phyloP scores from a whole-genome alignment of 1,140 invertebrate species.

The Patella vulgata region DNA sequence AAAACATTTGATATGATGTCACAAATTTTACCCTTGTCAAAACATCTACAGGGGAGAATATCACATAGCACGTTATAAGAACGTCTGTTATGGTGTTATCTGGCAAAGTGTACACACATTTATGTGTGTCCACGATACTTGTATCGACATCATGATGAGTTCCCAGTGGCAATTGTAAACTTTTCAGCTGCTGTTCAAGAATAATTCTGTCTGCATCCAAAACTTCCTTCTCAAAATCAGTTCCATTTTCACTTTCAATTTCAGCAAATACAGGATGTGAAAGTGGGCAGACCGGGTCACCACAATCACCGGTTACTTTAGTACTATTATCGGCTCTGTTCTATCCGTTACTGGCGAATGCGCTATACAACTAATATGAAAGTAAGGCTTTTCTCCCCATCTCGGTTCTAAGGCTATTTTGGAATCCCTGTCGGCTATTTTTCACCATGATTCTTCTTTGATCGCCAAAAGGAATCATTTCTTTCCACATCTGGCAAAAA shows the following conservation, averaged over 20 bases:
- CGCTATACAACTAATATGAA: too few relatives aligned
- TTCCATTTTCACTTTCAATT: slow-evolving; percentile 1
- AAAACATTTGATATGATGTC: slow-evolving; percentile 6
- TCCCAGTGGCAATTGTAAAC: too few relatives aligned
- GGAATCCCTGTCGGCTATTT: too few relatives aligned
- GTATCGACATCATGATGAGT: background rate
- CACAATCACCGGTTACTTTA: too few relatives aligned
- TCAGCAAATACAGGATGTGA: slow-evolving; percentile 2
- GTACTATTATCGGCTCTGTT: too few relatives aligned
- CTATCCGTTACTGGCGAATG: too few relatives aligned
- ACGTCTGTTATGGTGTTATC: background rate
- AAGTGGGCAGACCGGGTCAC: slow-evolving; percentile 1
- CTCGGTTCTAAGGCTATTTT: too few relatives aligned
- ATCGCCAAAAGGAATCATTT: too few relatives aligned
- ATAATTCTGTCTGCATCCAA: background rate
- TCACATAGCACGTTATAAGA: background rate
- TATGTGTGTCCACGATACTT: slow-evolving; percentile 2
- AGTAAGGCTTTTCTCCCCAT: too few relatives aligned
- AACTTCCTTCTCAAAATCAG: background rate
- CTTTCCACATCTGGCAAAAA: too few relatives aligned
- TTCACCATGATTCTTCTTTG: too few relatives aligned
- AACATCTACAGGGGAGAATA: background rate
- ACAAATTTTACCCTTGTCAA: background rate
- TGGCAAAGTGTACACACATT: slow-evolving; percentile 1
- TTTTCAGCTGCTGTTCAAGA: background rate